A percentile compares a stretch with the other conserved stretches of the same genome.
Evolutionary conservation across 2,113 vertebrate species (phyloP).

Genomic region (Paradoxurus hermaphroditus): DNA sequence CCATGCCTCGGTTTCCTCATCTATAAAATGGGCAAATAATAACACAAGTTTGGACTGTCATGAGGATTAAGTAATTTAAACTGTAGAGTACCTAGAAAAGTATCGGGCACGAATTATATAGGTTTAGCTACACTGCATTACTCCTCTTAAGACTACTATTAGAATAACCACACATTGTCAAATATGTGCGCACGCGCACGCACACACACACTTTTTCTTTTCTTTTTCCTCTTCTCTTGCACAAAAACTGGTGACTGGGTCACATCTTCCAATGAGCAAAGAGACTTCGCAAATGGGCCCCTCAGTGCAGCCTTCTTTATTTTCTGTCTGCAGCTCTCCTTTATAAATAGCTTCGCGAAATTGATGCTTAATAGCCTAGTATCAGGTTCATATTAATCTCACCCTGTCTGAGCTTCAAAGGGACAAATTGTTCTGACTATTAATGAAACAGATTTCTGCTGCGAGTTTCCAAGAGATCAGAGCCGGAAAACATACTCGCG

Average conservation of each 20-base stretch:
- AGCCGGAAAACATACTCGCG: not conserved
- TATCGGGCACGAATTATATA: not conserved
- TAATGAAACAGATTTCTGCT: slow-evolving; percentile 67
- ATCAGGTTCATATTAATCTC: slow-evolving; percentile 67
- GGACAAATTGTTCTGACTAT: slow-evolving; percentile 64
- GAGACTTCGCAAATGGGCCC: not conserved
- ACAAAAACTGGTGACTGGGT: not conserved
- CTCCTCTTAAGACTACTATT: not conserved
- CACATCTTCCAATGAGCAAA: not conserved
- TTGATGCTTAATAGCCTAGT: slow-evolving; percentile 71
- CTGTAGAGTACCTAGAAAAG: not conserved
- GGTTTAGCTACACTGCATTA: not conserved
- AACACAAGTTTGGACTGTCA: not conserved
- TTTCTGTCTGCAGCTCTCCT: slow-evolving; percentile 42
- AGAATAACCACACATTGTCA: not conserved
- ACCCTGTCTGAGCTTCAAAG: slow-evolving; percentile 69
- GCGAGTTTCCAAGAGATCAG: slow-evolving; percentile 60
- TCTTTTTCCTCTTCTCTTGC: not conserved
- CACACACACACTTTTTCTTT: not conserved
- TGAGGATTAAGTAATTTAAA: not conserved
- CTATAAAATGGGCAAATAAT: not conserved
- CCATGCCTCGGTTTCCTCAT: not conserved
- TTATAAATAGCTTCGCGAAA: slow-evolving; percentile 62
- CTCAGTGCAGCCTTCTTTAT: not conserved
- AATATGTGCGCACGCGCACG: not conserved